Conservation (phyloP, 2,888 invertebrate species). For the Monochamus alternatus region DNA sequence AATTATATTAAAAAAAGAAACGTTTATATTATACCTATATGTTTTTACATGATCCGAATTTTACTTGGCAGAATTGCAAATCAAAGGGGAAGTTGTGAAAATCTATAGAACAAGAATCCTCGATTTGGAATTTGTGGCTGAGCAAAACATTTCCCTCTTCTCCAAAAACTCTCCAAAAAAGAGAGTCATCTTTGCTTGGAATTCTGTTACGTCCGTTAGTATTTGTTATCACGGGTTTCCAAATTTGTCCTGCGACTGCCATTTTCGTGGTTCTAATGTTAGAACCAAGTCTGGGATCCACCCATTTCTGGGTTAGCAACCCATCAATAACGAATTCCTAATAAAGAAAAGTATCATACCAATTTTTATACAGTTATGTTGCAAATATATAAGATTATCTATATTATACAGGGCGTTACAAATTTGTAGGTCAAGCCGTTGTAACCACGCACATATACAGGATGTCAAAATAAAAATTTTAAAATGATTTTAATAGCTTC, state of each 20-base stretch:
- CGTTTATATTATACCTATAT: background rate
- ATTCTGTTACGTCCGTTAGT: conserved; percentile 50
- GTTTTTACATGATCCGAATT: conserved; percentile 63
- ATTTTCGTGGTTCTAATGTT: conserved; percentile 57
- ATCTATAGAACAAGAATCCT: conserved; percentile 54
- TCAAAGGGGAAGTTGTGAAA: conserved; percentile 61
- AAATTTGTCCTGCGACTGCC: conserved; percentile 61
- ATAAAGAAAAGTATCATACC: background rate
- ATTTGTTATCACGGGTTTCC: conserved; percentile 62
- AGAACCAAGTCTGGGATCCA: conserved; percentile 58
- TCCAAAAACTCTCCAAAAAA: conserved; percentile 62
- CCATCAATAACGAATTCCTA: conserved; percentile 56
- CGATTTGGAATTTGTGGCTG: conserved; percentile 57
- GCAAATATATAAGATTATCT: too few species aligned
- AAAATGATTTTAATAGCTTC: too few species aligned
- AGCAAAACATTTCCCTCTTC: conserved; percentile 59
- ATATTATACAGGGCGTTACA: too few species aligned
- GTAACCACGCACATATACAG: too few species aligned
- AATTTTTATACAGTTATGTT: too few species aligned
- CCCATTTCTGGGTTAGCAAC: conserved; percentile 61
- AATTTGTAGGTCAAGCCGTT: too few species aligned
- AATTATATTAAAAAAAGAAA: conserved; percentile 1
- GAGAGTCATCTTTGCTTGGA: conserved; percentile 54
- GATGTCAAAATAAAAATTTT: too few species aligned
- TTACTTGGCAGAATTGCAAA: conserved; percentile 59